A percentile compares a stretch with the other conserved stretches of the same genome.
Evolutionary conservation across 2,113 vertebrate species (phyloP).

Genomic region (Otocyon megalotis): DNA sequence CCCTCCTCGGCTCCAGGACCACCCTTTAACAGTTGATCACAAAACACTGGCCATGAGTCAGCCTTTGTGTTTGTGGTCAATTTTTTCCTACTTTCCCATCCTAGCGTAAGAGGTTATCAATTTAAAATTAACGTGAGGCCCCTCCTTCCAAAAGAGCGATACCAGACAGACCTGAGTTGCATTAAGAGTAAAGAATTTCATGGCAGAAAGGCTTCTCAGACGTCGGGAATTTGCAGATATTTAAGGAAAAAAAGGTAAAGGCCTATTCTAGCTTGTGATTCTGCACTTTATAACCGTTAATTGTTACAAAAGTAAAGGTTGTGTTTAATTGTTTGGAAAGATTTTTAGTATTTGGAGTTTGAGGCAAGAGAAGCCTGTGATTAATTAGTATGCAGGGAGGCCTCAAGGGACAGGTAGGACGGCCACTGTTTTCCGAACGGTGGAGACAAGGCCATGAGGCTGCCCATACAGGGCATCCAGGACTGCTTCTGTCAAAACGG

Average conservation of each 20-base stretch:
- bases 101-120: background rate
- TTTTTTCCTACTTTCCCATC: background rate
- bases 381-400: background rate
- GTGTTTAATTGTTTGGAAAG: background rate
- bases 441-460: background rate
- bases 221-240: background rate
- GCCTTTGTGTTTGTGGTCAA: background rate
- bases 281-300: background rate
- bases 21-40: background rate
- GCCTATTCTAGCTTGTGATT: background rate
- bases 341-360: constrained; percentile 36
- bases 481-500: background rate
- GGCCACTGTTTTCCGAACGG: background rate
- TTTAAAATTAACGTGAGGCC: constrained; percentile 10
- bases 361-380: background rate
- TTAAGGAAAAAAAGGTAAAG: background rate
- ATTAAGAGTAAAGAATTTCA: background rate
- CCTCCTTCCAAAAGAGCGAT: background rate
- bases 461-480: background rate
- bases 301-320: background rate
- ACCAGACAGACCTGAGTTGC: background rate
- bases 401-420: background rate
- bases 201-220: background rate
- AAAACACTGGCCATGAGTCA: background rate
- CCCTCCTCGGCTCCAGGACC: background rate